phyloP scores from a whole-genome alignment of 2,888 invertebrate genomes.

The Formica aserva region DNA sequence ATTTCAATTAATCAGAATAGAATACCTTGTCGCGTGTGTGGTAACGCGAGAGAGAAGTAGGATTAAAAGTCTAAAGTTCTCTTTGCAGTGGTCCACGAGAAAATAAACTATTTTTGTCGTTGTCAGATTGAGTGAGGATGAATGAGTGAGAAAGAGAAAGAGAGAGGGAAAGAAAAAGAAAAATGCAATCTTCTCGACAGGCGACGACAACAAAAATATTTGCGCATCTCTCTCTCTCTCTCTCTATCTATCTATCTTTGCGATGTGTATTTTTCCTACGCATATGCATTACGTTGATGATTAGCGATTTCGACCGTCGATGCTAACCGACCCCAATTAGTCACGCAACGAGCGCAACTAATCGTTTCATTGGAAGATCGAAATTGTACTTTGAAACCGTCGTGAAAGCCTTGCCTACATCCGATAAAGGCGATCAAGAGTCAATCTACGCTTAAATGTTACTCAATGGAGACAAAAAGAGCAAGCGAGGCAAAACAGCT shows the following conservation, averaged over 20 bases:
- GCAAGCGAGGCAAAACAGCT: not conserved
- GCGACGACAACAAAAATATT: constrained; percentile 31
- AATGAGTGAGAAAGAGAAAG: not conserved
- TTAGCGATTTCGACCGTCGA: constrained; percentile 27
- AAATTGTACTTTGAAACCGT: constrained; percentile 39
- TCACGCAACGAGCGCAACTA: constrained; percentile 14
- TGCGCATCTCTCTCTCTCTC: not conserved
- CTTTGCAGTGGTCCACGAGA: constrained; percentile 74
- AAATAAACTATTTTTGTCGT: constrained; percentile 76
- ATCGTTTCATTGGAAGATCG: constrained; percentile 23
- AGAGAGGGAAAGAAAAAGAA: not conserved
- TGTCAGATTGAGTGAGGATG: constrained; percentile 29
- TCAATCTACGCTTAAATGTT: constrained; percentile 30
- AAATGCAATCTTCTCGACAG: constrained; percentile 2
- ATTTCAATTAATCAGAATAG: constrained; percentile 13
- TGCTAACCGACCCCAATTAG: constrained; percentile 36
- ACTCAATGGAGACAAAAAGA: constrained; percentile 41
- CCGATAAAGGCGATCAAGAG: constrained; percentile 38
- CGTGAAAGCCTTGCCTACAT: constrained; percentile 27
- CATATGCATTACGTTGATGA: constrained; percentile 15
- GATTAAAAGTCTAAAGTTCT: constrained; percentile 70
- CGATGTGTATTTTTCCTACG: not conserved
- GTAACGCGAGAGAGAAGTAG: constrained; percentile 38
- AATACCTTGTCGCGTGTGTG: constrained; percentile 40
- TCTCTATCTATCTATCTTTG: not conserved